A percentile compares a stretch with the other conserved stretches of the same genome.
Conservation (phyloP, 1,140 invertebrate species). For the Prorops nasuta region DNA sequence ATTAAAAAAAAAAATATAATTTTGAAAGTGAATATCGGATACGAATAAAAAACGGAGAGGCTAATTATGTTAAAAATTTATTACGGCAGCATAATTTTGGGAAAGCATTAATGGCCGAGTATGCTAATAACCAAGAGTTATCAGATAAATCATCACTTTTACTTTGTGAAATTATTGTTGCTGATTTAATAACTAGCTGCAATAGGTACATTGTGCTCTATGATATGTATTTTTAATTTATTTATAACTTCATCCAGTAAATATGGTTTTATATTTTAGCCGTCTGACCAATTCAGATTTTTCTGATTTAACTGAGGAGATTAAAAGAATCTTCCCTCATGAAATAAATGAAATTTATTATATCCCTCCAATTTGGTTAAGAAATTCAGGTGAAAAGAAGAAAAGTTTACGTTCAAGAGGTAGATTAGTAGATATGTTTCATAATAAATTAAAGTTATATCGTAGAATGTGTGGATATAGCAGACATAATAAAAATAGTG, state of each 20-base stretch:
- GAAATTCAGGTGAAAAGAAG: background rate
- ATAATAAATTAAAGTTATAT: conserved; percentile 12
- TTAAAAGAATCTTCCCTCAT: conserved; percentile 6
- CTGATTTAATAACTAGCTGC: conserved; percentile 1
- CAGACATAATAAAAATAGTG: no score
- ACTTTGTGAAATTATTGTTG: conserved; percentile 1
- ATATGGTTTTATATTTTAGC: background rate
- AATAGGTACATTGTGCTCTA: background rate
- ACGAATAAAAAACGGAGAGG: background rate
- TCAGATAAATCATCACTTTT: background rate
- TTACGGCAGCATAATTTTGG: background rate
- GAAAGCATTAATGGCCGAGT: background rate
- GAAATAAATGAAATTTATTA: conserved; percentile 12
- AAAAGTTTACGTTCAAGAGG: background rate
- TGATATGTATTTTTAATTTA: background rate
- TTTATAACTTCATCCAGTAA: background rate
- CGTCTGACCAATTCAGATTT: background rate
- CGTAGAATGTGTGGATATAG: background rate
- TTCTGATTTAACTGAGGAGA: conserved; percentile 7
- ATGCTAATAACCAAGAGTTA: background rate
- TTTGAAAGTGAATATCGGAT: conserved; percentile 1
- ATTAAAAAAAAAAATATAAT: no score
- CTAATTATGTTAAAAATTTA: background rate
- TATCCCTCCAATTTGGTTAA: conserved; percentile 1
- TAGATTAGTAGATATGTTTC: conserved; percentile 1